phyloP scores from a whole-genome alignment of 2,797 vertebrate species.

The Molossus molossus region DNA sequence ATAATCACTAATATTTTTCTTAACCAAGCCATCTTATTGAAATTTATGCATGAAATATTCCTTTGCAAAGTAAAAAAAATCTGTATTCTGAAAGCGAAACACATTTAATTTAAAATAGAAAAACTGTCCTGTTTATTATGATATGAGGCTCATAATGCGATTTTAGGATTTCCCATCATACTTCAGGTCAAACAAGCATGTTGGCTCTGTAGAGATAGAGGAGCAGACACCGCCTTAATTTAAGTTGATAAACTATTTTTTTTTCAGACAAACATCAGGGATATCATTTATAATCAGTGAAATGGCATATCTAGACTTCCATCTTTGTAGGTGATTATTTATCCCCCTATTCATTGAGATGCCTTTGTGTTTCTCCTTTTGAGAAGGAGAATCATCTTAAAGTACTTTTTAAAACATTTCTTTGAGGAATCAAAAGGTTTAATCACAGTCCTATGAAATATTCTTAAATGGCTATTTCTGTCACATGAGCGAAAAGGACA shows the following conservation, averaged over 20 bases:
- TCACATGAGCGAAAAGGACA: constrained; percentile 21
- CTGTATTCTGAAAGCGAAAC: constrained; percentile 78
- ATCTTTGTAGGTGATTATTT: constrained; percentile 75
- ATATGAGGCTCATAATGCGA: constrained; percentile 81
- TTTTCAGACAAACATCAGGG: constrained; percentile 81
- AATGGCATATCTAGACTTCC: constrained; percentile 75
- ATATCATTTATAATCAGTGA: constrained; percentile 67
- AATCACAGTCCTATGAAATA: constrained; percentile 74
- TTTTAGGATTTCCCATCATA: constrained; percentile 76
- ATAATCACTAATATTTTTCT: constrained; percentile 72
- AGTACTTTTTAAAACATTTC: constrained; percentile 76
- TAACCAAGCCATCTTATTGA: constrained; percentile 50
- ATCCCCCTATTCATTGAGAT: constrained; percentile 27
- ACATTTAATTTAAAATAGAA: constrained; percentile 68
- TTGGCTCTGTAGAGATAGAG: constrained; percentile 75
- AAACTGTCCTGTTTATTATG: constrained; percentile 81
- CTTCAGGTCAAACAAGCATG: constrained; percentile 73
- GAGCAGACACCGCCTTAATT: constrained; percentile 81
- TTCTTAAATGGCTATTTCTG: constrained; percentile 66
- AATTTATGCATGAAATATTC: constrained; percentile 65
- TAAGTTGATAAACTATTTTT: constrained; percentile 83
- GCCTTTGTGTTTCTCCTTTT: constrained; percentile 78
- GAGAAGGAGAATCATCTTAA: constrained; percentile 83
- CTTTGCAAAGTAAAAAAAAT: constrained; percentile 64
- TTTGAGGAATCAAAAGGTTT: constrained; percentile 76